Base-by-base conservation (phyloP, 2,888 invertebrate species). In the Agriopis marginaria region DNA sequence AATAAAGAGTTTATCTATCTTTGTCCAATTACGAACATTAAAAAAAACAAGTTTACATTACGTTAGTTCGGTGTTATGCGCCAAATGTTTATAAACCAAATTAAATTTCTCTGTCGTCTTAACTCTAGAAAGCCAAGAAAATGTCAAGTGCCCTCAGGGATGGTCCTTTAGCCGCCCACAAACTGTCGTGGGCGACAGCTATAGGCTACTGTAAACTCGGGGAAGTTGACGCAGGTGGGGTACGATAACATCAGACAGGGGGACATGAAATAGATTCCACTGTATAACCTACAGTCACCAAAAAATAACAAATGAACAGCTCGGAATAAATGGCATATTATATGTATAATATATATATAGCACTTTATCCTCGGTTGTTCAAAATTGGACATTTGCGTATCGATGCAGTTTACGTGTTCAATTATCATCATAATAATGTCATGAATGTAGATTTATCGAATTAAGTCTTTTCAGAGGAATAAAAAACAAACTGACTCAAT, bases 111-210 rank as follows among this genome's bases (percentile, higher is more conserved):
- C 54, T 64, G 61, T 65, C 66, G 65, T 70, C 54, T 68, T 56
- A 56, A 65, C 61, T 66, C 51, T 65, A 66, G 71, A 68, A 53
- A 61, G 32, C 54, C 58, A 54, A 66, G 70, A 62, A 63, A 70
- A 74, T 73, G 71, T 72, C 60, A 70, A 74, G 68, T 64, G 69
- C 66, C 72, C 75, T 71, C 8, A 59, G 71, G 74, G 72, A 68
- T 66, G 70, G 68, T 40, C 66, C 66, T 67, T 70, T 71, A 64
- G 44, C 53, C 71, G 71, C 72, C 68, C 66, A 72, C 70, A 7
- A 51, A 44, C 23, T 56, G 65, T 69, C 66, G 74, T 70, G 68
- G 68, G 74, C 70, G 64, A 59, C 56, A 47, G 59, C 49, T 50
- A 61, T 58, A 63, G 44, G 54, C 55, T 49, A 56, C 42, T 14